phyloP scores from a whole-genome alignment of 2,113 vertebrate genomes.

The Tachycineta bicolor region DNA sequence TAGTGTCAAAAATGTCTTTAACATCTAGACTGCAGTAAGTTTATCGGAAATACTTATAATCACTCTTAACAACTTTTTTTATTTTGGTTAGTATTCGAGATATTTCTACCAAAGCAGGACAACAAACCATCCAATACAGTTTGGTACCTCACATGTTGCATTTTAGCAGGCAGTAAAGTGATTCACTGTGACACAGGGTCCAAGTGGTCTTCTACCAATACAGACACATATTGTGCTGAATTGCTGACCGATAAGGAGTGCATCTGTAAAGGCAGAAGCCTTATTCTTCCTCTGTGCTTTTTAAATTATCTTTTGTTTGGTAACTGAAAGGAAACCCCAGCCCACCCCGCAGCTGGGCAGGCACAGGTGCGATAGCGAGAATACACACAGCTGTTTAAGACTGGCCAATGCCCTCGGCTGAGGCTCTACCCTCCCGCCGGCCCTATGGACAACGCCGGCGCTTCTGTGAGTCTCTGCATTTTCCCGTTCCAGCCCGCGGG shows the following conservation, averaged over 20 bases:
- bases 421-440: background rate
- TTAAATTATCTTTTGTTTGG: background rate
- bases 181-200: rapidly evolving
- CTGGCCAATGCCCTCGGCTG: rapidly evolving
- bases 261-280: background rate
- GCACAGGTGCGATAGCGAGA: background rate
- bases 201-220: background rate
- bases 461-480: background rate
- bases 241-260: rapidly evolving
- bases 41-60: background rate
- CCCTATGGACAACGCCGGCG: rapidly evolving
- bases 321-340: background rate
- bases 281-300: background rate
- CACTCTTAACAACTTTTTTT: background rate
- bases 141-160: background rate
- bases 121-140: background rate
- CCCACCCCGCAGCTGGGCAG: background rate
- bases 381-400: rapidly evolving
- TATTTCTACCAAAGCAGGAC: background rate
- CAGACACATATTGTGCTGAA: too few relatives aligned
- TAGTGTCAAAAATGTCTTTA: background rate
- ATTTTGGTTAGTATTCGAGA: background rate
- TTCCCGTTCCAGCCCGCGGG: background rate
- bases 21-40: background rate
- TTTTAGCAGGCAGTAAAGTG: background rate